Conservation (phyloP, 2,888 invertebrate genomes). For the Ceramica pisi region DNA sequence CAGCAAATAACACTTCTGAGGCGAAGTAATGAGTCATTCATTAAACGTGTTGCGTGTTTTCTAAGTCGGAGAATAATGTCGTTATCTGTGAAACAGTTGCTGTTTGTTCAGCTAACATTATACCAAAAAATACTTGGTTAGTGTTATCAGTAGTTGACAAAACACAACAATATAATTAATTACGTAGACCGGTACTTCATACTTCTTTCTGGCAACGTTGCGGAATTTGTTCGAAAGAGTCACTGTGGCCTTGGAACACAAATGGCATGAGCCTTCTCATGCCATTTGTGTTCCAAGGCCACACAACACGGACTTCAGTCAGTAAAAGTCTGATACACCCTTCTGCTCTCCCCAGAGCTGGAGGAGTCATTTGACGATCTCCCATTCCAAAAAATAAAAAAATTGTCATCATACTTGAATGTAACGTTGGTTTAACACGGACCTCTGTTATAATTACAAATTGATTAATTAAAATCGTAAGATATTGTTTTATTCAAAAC, state of each 20-base stretch:
- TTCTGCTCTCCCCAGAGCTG: too few relatives aligned
- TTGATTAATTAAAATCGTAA: too few relatives aligned
- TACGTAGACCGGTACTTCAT: slow-evolving; percentile 1
- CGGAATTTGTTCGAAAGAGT: too few relatives aligned
- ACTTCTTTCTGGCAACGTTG: too few relatives aligned
- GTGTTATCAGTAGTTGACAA: slow-evolving; percentile 39
- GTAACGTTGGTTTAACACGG: slow-evolving; percentile 5
- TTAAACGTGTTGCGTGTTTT: slow-evolving; percentile 1
- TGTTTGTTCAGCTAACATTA: slow-evolving; percentile 24
- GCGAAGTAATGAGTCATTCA: slow-evolving; percentile 24
- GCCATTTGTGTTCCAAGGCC: too few relatives aligned
- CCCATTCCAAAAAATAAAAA: too few relatives aligned
- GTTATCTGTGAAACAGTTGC: slow-evolving; percentile 25
- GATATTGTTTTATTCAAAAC: slow-evolving; percentile 12
- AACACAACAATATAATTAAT: slow-evolving; percentile 32
- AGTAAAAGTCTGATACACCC: too few relatives aligned
- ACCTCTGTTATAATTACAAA: background rate
- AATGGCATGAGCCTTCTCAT: too few relatives aligned
- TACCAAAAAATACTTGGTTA: slow-evolving; percentile 18
- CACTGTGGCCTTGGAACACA: too few relatives aligned
- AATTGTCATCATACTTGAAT: too few relatives aligned
- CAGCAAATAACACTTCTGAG: slow-evolving; percentile 38
- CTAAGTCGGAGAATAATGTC: background rate
- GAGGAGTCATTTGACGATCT: too few relatives aligned
- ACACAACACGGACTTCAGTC: too few relatives aligned